Evolutionary conservation across 2,888 invertebrate species (phyloP).

Genomic region (Elegia similella): DNA sequence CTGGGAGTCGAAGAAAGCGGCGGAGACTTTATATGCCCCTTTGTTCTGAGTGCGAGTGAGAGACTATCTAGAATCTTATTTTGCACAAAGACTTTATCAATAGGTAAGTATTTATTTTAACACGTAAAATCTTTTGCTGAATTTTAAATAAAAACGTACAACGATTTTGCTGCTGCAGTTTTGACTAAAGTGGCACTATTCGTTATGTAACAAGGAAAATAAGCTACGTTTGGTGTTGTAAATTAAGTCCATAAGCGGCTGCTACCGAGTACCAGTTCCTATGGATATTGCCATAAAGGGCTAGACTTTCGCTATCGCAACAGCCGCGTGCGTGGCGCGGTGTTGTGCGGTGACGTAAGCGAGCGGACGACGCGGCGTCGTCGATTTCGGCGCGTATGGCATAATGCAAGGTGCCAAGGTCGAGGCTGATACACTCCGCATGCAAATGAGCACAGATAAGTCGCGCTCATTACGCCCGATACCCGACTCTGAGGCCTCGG

Average conservation of each 20-base stretch:
- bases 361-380: slow-evolving; percentile 34
- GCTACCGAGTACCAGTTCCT: background rate
- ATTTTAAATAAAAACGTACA: no score
- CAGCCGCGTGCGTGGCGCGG: background rate
- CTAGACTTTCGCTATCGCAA: slow-evolving; percentile 41
- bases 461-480: slow-evolving; percentile 70
- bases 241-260: background rate
- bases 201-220: background rate
- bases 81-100: background rate
- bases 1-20: slow-evolving; percentile 38
- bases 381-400: slow-evolving; percentile 52
- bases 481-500: slow-evolving; percentile 55
- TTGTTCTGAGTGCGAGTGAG: slow-evolving; percentile 35
- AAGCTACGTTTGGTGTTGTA: background rate
- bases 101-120: no score
- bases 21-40: slow-evolving; percentile 36
- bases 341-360: slow-evolving; percentile 41
- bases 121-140: no score
- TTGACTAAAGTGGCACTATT: no score
- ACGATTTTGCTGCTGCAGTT: no score
- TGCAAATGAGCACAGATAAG: slow-evolving; percentile 77
- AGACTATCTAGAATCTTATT: slow-evolving; percentile 10
- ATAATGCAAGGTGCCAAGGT: slow-evolving; percentile 73
- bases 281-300: slow-evolving; percentile 7
- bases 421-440: slow-evolving; percentile 67